Evolutionary conservation across 2,113 vertebrate species (phyloP).

Genomic region (Mugil cephalus): DNA sequence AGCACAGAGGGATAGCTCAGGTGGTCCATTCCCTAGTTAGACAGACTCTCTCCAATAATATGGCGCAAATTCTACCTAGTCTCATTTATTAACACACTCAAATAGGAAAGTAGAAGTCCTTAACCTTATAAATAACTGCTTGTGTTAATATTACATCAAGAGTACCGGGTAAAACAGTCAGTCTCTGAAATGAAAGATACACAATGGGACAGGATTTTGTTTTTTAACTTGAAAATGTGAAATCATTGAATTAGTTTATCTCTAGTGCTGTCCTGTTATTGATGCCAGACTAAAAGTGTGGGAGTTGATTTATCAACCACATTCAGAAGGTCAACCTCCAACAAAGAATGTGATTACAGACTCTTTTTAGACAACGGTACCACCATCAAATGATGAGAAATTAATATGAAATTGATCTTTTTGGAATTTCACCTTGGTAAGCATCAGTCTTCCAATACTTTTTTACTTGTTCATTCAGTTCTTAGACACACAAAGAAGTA

Average conservation of each 20-base stretch:
- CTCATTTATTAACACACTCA: slow-evolving; percentile 28
- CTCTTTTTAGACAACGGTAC: neutral
- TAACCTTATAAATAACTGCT: slow-evolving; percentile 25
- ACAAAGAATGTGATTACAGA: neutral
- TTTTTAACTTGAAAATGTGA: neutral
- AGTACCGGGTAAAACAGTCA: neutral
- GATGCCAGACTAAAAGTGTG: neutral
- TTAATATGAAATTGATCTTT: neutral
- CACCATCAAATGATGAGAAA: neutral
- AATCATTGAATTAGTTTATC: neutral
- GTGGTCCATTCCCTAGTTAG: no score
- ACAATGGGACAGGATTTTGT: slow-evolving; percentile 18
- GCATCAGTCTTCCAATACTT: slow-evolving; percentile 11
- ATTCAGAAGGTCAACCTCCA: slow-evolving; percentile 1
- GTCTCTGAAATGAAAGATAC: slow-evolving; percentile 20
- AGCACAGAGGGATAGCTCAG: no score
- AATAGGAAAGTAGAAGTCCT: slow-evolving; percentile 50
- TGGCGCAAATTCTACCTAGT: slow-evolving; percentile 29
- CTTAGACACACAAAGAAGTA: slow-evolving; percentile 23
- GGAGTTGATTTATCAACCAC: slow-evolving; percentile 1
- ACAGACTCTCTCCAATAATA: no score
- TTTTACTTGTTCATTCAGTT: slow-evolving; percentile 8
- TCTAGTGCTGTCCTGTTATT: neutral
- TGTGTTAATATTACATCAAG: neutral
- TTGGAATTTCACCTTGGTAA: slow-evolving; percentile 25